These are phyloP conservation scores for Hyposmocoma kahamanoa DNA, from an alignment of 1,140 invertebrate species.

Conservation along the genomic window DNA sequence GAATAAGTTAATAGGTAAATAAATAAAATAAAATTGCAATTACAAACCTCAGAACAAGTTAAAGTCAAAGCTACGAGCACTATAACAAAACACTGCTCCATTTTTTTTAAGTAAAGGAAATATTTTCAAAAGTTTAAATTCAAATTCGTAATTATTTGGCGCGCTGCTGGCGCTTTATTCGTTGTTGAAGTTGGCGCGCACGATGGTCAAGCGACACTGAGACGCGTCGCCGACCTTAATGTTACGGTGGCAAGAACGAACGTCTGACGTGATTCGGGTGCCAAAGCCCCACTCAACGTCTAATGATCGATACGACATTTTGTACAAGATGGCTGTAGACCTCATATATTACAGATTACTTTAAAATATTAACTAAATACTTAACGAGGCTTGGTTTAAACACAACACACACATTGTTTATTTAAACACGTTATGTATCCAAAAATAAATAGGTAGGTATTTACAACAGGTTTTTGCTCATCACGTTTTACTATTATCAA, in stretches of 20 bases:
- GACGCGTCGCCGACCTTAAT: conserved; percentile 27
- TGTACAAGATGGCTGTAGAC: too few relatives aligned
- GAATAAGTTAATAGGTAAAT: conserved; percentile 1
- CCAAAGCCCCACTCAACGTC: conserved; percentile 42
- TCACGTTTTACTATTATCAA: too few relatives aligned
- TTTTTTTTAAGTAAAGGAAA: conserved; percentile 33
- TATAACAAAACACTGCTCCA: conserved; percentile 55
- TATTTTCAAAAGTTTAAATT: conserved; percentile 30
- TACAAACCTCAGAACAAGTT: conserved; percentile 52
- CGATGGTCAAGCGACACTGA: conserved; percentile 53
- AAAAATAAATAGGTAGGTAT: too few relatives aligned
- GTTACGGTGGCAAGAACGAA: too few relatives aligned
- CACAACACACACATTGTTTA: too few relatives aligned
- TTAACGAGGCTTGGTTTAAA: too few relatives aligned
- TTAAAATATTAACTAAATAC: too few relatives aligned
- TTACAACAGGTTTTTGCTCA: too few relatives aligned
- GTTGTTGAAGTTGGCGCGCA: conserved; percentile 45
- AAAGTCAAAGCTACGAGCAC: conserved; percentile 45
- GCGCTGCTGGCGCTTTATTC: conserved; percentile 37
- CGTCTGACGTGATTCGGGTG: conserved; percentile 56
- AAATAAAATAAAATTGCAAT: too few relatives aligned
- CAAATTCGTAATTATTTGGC: conserved; percentile 39
- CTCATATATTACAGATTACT: too few relatives aligned
- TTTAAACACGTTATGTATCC: too few relatives aligned
- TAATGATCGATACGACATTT: too few relatives aligned